Base-by-base conservation (phyloP, 1,140 invertebrate species). In the Plectrocnemia conspersa region DNA sequence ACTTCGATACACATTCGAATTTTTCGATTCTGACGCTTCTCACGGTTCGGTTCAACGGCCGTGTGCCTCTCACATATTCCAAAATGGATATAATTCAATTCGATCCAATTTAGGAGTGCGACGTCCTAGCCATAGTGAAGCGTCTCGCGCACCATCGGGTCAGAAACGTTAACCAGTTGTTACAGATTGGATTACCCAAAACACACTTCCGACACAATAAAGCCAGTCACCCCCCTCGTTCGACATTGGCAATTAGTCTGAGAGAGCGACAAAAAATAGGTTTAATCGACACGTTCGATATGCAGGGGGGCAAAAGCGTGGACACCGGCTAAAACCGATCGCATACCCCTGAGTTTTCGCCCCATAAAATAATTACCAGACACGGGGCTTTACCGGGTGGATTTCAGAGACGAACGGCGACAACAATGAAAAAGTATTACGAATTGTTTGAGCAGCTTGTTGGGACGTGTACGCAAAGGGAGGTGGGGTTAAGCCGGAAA, bases 181-280 rank as follows among this genome's bases (percentile, higher is more conserved):
- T 52, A 52, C 50, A 52, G 50, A 52, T 50, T 50, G 32, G 47
- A 50, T 50, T 50, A 50, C 47, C 29, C 23, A 13, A 16, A 50
- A 50, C 11, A 13, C 11, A 35, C 3, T 35, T 4, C 16, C 32
- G 32, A 4, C n/a, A 35, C 16, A 15, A 35, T 11, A 29, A 6
- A 29, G 6, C 27, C n/a, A n/a, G 6, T 7, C 6, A 29, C 6
- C 32, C 32, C 32, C 16, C 2, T 35, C 3, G n/a, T 11, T 13
- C 16, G 32, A 35, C 16, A 35, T 4, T 3, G 32, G 32, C 50
- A 53, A 58, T 58, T 58, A 58, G 50, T 23, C 45, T 54, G 47
- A 54, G 47, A 57, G 54, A 58, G 56, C 35, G 27, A 53, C 47
- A 56, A 57, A 50, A 58, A 52, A 52, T 32, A 50, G 41, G 50